These are phyloP conservation scores for Diorhabda elongata DNA, from an alignment of 1,140 invertebrate genomes.

Conservation along the genomic window DNA sequence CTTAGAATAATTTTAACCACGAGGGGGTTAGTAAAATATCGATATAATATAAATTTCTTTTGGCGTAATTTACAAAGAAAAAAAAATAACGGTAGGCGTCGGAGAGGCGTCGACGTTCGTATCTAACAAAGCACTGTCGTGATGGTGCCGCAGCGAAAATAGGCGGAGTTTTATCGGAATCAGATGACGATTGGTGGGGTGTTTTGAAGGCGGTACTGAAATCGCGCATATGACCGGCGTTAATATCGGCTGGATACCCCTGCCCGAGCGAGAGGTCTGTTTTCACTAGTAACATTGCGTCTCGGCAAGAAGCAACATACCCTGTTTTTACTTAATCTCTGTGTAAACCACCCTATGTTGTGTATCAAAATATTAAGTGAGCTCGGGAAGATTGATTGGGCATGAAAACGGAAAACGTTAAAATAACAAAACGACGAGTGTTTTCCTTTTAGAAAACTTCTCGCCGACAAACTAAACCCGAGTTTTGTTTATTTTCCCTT, in stretches of 20 bases:
- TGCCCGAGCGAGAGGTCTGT: conserved; percentile 35
- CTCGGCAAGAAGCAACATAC: conserved; percentile 45
- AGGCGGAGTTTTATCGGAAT: conserved; percentile 21
- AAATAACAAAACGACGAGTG: conserved; percentile 36
- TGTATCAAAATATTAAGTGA: conserved; percentile 50
- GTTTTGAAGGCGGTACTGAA: conserved; percentile 20
- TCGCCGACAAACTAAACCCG: conserved; percentile 22
- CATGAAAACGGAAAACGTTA: conserved; percentile 43
- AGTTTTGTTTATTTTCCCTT: conserved; percentile 36
- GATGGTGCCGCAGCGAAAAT: conserved; percentile 37
- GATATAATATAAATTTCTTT: conserved; percentile 24
- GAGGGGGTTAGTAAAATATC: conserved; percentile 24
- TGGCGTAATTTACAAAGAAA: conserved; percentile 20
- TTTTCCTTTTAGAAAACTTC: conserved; percentile 38
- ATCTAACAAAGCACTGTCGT: conserved; percentile 23
- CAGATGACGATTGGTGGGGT: conserved; percentile 27
- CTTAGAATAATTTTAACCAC: conserved; percentile 24
- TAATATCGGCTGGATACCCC: conserved; percentile 28
- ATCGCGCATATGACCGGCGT: conserved; percentile 28
- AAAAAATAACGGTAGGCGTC: conserved; percentile 24
- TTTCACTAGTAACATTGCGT: conserved; percentile 50
- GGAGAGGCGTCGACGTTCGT: conserved; percentile 4
- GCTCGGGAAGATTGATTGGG: conserved; percentile 44
- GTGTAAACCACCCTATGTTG: conserved; percentile 49
- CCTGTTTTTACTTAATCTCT: conserved; percentile 50